phyloP scores from a whole-genome alignment of 1,140 invertebrate species.

The Mesaphorura yosii region DNA sequence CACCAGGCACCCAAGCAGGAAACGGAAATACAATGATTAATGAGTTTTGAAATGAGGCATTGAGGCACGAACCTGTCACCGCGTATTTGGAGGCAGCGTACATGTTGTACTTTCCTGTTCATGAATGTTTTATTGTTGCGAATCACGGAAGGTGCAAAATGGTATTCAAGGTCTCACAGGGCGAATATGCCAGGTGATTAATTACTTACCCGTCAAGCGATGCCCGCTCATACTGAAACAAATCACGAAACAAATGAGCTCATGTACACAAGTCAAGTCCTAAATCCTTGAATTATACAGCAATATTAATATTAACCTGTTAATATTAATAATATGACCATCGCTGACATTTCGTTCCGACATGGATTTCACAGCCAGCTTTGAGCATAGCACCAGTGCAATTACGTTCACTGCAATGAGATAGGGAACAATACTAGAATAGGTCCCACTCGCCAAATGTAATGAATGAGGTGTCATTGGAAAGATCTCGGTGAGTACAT shows the following conservation, averaged over 20 bases:
- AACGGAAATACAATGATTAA: no score
- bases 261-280: no score
- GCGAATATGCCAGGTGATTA: neutral
- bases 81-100: conserved; percentile 40
- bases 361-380: conserved; percentile 55
- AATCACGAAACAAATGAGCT: no score
- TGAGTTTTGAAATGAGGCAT: no score
- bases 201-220: conserved; percentile 15
- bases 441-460: no score
- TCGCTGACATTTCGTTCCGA: conserved; percentile 44
- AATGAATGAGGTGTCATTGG: no score
- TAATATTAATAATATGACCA: conserved; percentile 55
- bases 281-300: neutral
- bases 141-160: no score
- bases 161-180: no score
- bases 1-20: no score
- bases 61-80: no score
- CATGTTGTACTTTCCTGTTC: conserved; percentile 31
- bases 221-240: conserved; percentile 26
- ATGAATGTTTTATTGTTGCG: neutral
- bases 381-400: conserved; percentile 51
- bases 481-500: no score
- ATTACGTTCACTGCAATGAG: conserved; percentile 59
- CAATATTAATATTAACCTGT: conserved; percentile 39
- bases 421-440: no score